These are phyloP conservation scores for Sthenelais limicola DNA, from an alignment of 2,888 invertebrate genomes.

Conservation along the genomic window DNA sequence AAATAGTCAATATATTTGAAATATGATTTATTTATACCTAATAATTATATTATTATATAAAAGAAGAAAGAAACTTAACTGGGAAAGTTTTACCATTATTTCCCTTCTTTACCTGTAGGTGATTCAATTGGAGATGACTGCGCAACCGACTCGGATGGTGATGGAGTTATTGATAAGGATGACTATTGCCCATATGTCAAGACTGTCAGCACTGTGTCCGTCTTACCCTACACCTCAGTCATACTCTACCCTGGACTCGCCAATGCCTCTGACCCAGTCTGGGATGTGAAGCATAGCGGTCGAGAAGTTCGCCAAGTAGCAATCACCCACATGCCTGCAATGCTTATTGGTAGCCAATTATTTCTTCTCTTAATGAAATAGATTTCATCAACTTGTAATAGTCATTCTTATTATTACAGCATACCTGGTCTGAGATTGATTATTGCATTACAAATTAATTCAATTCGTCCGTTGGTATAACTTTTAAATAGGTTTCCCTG, in stretches of 20 bases:
- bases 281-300: slow-evolving; percentile 92
- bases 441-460: too few species aligned
- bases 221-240: slow-evolving; percentile 89
- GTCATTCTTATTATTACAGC: too few species aligned
- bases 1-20: too few species aligned
- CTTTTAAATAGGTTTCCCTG: too few species aligned
- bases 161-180: slow-evolving; percentile 82
- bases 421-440: too few species aligned
- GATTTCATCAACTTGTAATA: not conserved
- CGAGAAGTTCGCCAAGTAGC: slow-evolving; percentile 75
- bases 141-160: slow-evolving; percentile 87
- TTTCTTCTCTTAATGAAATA: not conserved
- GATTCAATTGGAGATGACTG: slow-evolving; percentile 84
- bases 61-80: too few species aligned
- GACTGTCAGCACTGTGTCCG: slow-evolving; percentile 90
- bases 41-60: too few species aligned
- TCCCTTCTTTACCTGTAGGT: slow-evolving; percentile 44
- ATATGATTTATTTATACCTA: too few species aligned
- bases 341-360: slow-evolving; percentile 57
- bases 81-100: too few species aligned
- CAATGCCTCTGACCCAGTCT: slow-evolving; percentile 95
- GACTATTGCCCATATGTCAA: slow-evolving; percentile 97
- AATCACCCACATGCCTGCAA: slow-evolving; percentile 56
- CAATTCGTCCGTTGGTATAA: too few species aligned
- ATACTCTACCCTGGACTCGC: slow-evolving; percentile 88